Percentiles rank a stretch among this genome's conserved stretches.
These are phyloP conservation scores for Hoplostethus mediterraneus DNA, from an alignment of 2,797 vertebrate genomes.

Conservation along the genomic window DNA sequence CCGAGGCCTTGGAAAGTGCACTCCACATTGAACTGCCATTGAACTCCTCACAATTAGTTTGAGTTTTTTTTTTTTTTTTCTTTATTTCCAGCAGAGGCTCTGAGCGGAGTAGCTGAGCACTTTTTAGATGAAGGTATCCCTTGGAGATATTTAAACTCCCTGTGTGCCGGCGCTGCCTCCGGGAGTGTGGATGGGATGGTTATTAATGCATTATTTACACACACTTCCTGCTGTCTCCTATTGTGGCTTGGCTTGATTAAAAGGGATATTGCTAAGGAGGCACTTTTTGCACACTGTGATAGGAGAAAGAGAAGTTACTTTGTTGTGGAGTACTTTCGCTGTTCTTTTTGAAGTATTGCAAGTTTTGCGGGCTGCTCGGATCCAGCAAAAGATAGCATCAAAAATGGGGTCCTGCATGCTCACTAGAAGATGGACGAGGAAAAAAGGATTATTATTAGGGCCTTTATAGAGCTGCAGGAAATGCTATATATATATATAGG, in stretches of 20 bases:
- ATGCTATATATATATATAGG: too few relatives aligned
- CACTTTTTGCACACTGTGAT: conserved; percentile 69
- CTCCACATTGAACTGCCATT: conserved; percentile 76
- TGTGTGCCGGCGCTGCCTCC: conserved; percentile 65
- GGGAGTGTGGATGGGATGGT: conserved; percentile 76
- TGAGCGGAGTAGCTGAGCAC: conserved; percentile 52
- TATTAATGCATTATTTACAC: conserved; percentile 87
- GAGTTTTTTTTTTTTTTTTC: conserved; percentile 25
- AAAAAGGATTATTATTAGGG: background rate
- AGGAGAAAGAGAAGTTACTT: conserved; percentile 61
- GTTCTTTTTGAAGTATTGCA: conserved; percentile 45
- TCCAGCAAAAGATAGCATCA: conserved; percentile 17
- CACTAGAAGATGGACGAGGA: conserved; percentile 3
- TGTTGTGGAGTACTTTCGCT: conserved; percentile 60
- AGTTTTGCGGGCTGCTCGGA: conserved; percentile 21
- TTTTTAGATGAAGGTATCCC: conserved; percentile 80
- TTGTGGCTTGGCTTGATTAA: conserved; percentile 82
- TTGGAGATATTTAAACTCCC: conserved; percentile 81
- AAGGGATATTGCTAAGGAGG: conserved; percentile 77
- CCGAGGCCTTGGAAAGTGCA: conserved; percentile 61
- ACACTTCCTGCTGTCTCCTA: conserved; percentile 77
- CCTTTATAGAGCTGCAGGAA: conserved; percentile 23
- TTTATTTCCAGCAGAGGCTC: conserved; percentile 64
- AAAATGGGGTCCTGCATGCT: conserved; percentile 2
- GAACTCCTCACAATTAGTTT: conserved; percentile 76